Evolutionary conservation across 2,113 vertebrate genomes (phyloP).

Genomic region (Hemicordylus capensis): DNA sequence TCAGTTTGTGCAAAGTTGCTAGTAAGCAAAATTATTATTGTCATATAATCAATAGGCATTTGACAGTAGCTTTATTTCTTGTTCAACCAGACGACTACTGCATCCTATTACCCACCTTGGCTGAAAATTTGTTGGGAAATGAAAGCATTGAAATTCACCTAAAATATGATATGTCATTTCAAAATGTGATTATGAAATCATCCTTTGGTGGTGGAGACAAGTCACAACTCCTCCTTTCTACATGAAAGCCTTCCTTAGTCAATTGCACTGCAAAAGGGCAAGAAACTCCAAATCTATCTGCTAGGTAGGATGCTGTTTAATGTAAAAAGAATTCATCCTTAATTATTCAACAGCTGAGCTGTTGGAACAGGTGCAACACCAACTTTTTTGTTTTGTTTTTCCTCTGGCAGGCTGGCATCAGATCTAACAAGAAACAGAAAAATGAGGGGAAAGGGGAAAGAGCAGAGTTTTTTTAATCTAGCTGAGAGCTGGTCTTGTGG

Average conservation of each 20-base stretch:
- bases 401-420: no score
- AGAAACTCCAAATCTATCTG: background rate
- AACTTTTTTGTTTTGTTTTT: no score
- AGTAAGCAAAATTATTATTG: conserved; percentile 49
- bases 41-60: conserved; percentile 43
- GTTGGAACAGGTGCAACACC: background rate
- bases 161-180: background rate
- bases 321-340: background rate
- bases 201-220: background rate
- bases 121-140: conserved; percentile 16
- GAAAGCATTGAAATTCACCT: background rate
- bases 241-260: background rate
- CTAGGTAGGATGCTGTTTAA: background rate
- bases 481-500: no score
- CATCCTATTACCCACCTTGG: conserved; percentile 1
- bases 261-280: background rate
- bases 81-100: background rate
- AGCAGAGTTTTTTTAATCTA: no score
- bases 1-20: conserved; percentile 19
- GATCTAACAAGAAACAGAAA: no score
- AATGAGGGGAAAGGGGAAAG: no score
- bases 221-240: background rate
- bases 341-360: background rate
- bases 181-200: background rate
- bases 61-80: conserved; percentile 26